A percentile compares a stretch with the other conserved stretches of the same genome.
Evolutionary conservation across 37 sponge, comb jelly and placozoan genomes (phyloP).

Genomic region (Mnemiopsis leidyi): DNA sequence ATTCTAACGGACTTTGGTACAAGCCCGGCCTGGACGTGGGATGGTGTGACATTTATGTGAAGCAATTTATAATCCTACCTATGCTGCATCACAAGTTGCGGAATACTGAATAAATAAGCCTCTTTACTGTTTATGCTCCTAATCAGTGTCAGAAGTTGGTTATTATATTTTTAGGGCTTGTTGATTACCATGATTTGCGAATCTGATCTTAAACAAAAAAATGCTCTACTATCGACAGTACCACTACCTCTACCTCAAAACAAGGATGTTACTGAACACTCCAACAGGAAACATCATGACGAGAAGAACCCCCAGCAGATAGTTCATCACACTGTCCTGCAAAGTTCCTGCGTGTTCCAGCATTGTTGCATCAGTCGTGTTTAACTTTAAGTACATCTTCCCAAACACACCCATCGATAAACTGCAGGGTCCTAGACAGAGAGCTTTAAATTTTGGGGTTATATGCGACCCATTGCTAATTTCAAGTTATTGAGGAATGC

Average conservation of each 20-base stretch:
- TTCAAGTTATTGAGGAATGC: too few relatives aligned
- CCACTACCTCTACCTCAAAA: background rate
- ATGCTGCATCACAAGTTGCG: background rate
- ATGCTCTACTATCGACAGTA: background rate
- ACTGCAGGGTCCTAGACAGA: too few relatives aligned
- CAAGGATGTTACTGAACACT: background rate
- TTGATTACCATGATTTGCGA: background rate
- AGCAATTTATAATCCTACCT: background rate
- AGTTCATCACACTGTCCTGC: background rate
- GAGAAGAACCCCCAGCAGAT: background rate
- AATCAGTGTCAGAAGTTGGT: too few relatives aligned
- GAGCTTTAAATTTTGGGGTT: too few relatives aligned
- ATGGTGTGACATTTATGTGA: too few relatives aligned
- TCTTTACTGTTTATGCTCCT: too few relatives aligned
- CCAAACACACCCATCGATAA: background rate
- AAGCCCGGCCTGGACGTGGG: too few relatives aligned
- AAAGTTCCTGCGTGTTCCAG: background rate
- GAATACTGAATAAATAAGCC: too few relatives aligned
- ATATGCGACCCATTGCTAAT: too few relatives aligned
- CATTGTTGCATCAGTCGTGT: background rate
- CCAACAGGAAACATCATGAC: background rate
- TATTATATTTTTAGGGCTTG: background rate
- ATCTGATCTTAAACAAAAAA: background rate
- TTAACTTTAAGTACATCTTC: background rate
- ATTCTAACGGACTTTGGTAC: too few relatives aligned